A percentile compares a stretch with the other conserved stretches of the same genome.
These are phyloP conservation scores for Mayetiola destructor DNA, from an alignment of 2,888 invertebrate species.

Conservation along the genomic window DNA sequence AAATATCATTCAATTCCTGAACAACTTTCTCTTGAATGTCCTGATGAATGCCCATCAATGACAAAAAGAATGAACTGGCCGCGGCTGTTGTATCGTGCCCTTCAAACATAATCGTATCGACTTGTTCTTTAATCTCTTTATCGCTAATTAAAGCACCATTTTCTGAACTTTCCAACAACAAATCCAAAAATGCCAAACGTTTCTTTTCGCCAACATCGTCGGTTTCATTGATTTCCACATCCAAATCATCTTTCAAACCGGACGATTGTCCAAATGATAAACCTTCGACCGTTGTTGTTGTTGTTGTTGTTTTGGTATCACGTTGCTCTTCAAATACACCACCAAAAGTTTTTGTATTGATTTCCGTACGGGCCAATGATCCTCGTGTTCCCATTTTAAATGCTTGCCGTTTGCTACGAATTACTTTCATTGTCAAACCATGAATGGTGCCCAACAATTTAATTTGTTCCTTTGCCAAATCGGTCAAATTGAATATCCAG, in stretches of 20 bases:
- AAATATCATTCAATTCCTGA: conserved; percentile 59
- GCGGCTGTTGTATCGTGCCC: conserved; percentile 74
- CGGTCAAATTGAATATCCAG: conserved; percentile 59
- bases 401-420: conserved; percentile 61
- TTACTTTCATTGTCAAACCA: conserved; percentile 64
- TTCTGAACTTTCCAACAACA: conserved; percentile 63
- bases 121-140: conserved; percentile 69
- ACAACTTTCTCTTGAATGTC: conserved; percentile 57
- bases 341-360: conserved; percentile 21
- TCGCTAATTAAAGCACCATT: conserved; percentile 57
- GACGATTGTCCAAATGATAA: conserved; percentile 56
- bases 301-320: too few relatives aligned
- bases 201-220: conserved; percentile 67
- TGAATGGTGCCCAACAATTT: conserved; percentile 61
- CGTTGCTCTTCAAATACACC: conserved; percentile 17
- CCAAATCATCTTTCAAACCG: conserved; percentile 64
- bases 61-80: conserved; percentile 67
- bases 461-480: conserved; percentile 59
- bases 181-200: conserved; percentile 74
- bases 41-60: conserved; percentile 58
- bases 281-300: conserved; percentile 41
- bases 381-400: conserved; percentile 48
- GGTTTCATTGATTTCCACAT: conserved; percentile 62
- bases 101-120: conserved; percentile 78
- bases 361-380: conserved; percentile 30